Conservation (phyloP, 2,113 vertebrate genomes). For the Hydrolagus affinis region DNA sequence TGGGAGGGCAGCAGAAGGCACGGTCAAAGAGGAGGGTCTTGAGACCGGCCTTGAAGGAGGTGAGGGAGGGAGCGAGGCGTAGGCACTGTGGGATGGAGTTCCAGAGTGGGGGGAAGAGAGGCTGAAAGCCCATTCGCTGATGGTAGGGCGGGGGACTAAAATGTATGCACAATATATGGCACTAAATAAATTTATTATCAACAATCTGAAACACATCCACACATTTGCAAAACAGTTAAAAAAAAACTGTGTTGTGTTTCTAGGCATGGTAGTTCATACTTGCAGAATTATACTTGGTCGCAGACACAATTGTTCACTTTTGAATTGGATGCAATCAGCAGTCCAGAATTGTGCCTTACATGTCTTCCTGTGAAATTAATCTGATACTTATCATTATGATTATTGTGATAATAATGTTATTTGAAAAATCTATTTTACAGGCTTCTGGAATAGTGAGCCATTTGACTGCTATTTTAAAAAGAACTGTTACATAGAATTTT, state of each 20-base stretch:
- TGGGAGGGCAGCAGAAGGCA: too few species aligned
- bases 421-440: neutral
- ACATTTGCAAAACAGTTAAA: slow-evolving; percentile 32
- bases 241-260: slow-evolving; percentile 28
- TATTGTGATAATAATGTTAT: neutral
- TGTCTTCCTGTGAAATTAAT: slow-evolving; percentile 16
- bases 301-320: neutral
- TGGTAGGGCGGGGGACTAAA: too few species aligned
- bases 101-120: too few species aligned
- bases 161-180: neutral
- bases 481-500: neutral
- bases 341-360: neutral
- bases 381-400: slow-evolving; percentile 18
- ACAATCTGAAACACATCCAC: neutral
- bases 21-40: too few species aligned
- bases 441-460: neutral
- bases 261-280: slow-evolving; percentile 29
- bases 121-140: too few species aligned
- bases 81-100: too few species aligned
- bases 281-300: slow-evolving; percentile 21
- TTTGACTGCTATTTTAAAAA: neutral
- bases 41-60: too few species aligned
- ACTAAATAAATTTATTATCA: slow-evolving; percentile 10
- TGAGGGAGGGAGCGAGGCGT: too few species aligned
- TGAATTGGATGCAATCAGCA: slow-evolving; percentile 21